Conservation (phyloP, 1,140 invertebrate species). For the Probaryconus sp. region DNA sequence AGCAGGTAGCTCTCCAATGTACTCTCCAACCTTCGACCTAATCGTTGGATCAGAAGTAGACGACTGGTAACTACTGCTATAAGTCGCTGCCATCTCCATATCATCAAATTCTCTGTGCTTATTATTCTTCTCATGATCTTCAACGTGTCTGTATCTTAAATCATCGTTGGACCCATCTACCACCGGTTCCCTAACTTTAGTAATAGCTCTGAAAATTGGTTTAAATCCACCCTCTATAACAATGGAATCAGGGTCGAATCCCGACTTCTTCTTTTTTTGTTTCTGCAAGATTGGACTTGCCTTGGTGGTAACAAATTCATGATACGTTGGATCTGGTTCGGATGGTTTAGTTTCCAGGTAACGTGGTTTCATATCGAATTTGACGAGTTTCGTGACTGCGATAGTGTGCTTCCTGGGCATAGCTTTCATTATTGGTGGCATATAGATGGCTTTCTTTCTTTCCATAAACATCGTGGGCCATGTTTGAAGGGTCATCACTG, state of each 20-base stretch:
- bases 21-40: conserved; percentile 84
- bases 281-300: conserved; percentile 35
- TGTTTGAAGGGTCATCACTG: conserved; percentile 49
- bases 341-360: conserved; percentile 64
- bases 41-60: conserved; percentile 53
- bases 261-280: conserved; percentile 81
- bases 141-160: conserved; percentile 66
- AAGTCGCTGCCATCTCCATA: conserved; percentile 83
- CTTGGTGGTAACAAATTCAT: conserved; percentile 24
- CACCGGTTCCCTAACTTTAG: conserved; percentile 68
- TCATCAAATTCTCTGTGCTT: conserved; percentile 72
- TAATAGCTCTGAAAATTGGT: conserved; percentile 84
- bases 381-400: conserved; percentile 58
- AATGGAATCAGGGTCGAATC: conserved; percentile 88
- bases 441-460: conserved; percentile 68
- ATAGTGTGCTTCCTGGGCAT: conserved; percentile 45
- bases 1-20: conserved; percentile 84
- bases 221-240: conserved; percentile 90
- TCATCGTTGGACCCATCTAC: conserved; percentile 60
- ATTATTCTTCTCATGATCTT: conserved; percentile 71
- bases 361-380: conserved; percentile 60
- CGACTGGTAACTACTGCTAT: conserved; percentile 34
- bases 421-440: conserved; percentile 45
- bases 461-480: conserved; percentile 64
- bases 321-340: conserved; percentile 30